Percentiles rank a stretch among this genome's conserved stretches.
Evolutionary conservation across 2,797 vertebrate genomes (phyloP).

Genomic region (Tinamus major): DNA sequence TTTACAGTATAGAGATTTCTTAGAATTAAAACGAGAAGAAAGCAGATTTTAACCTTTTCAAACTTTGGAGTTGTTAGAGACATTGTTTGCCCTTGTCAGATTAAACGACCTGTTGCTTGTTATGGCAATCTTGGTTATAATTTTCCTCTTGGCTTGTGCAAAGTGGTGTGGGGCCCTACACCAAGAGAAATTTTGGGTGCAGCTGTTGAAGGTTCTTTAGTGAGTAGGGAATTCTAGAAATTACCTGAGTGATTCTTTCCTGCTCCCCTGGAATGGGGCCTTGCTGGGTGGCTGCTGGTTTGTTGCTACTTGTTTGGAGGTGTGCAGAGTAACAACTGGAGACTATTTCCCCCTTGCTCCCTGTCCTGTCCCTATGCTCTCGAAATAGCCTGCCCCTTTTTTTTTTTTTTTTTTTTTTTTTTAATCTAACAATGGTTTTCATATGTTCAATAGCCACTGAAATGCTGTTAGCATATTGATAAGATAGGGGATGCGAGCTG

Average conservation of each 20-base stretch:
- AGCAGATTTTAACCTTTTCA: neutral
- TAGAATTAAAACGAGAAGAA: neutral
- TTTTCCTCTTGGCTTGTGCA: neutral
- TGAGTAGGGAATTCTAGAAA: neutral
- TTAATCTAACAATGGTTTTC: neutral
- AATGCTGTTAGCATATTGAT: neutral
- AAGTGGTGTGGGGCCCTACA: neutral
- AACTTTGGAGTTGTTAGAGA: neutral
- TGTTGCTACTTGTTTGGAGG: neutral
- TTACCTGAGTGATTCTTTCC: neutral
- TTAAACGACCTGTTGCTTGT: neutral
- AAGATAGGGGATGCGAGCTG: neutral
- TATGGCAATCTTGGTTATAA: neutral
- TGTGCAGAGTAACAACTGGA: neutral
- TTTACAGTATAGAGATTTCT: neutral
- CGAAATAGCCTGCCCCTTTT: neutral
- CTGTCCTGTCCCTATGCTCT: neutral
- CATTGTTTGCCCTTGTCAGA: neutral
- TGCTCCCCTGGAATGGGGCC: neutral
- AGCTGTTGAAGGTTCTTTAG: neutral
- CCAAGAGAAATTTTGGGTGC: neutral
- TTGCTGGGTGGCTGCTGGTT: neutral
- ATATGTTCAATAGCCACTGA: neutral
- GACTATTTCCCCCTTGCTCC: rapidly evolving
- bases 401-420: no score